Conservation (phyloP, 2,888 invertebrate genomes). For the Notocelia uddmanniana region DNA sequence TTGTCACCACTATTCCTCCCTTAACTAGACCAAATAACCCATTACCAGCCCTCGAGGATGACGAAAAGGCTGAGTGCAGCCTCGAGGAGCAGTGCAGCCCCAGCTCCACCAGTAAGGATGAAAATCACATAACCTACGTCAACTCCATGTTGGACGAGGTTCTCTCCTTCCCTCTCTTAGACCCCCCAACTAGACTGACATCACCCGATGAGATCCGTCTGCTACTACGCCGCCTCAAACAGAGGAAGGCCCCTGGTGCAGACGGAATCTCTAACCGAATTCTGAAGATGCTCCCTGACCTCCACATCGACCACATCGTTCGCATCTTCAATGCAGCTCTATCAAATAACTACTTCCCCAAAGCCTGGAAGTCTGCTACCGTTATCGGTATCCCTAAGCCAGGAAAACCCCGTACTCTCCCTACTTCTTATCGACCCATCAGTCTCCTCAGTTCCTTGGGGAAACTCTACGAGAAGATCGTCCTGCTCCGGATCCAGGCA, state of each 20-base stretch:
- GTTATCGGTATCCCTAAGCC: constrained; percentile 30
- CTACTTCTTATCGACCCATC: background rate
- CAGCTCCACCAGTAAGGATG: fast-evolving
- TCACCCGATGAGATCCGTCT: fast-evolving
- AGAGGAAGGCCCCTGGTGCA: background rate
- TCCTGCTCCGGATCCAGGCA: background rate
- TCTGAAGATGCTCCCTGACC: background rate
- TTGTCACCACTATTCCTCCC: background rate
- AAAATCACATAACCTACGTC: background rate
- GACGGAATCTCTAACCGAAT: background rate
- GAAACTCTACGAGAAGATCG: constrained; percentile 18
- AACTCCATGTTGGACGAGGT: fast-evolving
- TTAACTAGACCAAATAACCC: background rate
- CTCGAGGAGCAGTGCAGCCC: background rate
- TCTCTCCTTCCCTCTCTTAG: background rate
- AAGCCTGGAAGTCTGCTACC: background rate
- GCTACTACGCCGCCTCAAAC: background rate
- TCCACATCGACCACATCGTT: background rate
- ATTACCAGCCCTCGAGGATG: background rate
- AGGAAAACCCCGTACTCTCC: background rate
- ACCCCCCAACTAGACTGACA: background rate
- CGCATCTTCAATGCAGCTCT: background rate
- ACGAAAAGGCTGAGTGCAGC: constrained; percentile 22
- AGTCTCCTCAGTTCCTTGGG: constrained; percentile 1
- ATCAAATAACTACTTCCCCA: background rate